Evolutionary conservation across 2,113 vertebrate species (phyloP).

Genomic region (Prionailurus bengalensis): DNA sequence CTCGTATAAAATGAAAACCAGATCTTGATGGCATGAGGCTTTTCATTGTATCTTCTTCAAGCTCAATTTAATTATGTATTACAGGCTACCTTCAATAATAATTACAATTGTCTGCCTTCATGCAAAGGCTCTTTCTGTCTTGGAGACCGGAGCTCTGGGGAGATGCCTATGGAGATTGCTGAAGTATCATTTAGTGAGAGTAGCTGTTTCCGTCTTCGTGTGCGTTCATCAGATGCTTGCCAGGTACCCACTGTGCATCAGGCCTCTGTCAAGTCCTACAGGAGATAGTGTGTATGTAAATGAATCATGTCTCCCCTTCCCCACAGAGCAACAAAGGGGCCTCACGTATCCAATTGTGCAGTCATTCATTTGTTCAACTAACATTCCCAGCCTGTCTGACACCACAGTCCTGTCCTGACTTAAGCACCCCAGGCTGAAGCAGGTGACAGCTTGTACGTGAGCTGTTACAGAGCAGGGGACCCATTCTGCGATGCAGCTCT

Average conservation of each 20-base stretch:
- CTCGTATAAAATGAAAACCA: slow-evolving; percentile 73
- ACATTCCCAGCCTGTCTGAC: not conserved
- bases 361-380: not conserved
- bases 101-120: slow-evolving; percentile 67
- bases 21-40: slow-evolving; percentile 59
- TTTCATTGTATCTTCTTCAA: slow-evolving; percentile 64
- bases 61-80: slow-evolving; percentile 76
- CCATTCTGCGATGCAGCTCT: not conserved
- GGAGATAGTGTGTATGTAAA: not conserved
- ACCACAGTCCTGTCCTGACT: not conserved
- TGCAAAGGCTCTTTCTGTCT: slow-evolving; percentile 57
- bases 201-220: not conserved
- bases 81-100: slow-evolving; percentile 72
- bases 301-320: not conserved
- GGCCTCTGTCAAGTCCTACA: not conserved
- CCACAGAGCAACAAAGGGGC: not conserved
- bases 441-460: not conserved
- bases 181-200: not conserved
- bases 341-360: not conserved
- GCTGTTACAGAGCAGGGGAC: not conserved
- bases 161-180: not conserved
- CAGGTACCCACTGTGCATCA: not conserved
- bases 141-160: slow-evolving; percentile 33
- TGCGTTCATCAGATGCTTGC: not conserved
- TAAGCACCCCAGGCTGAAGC: not conserved